These are phyloP conservation scores for Pavo muticus DNA, from an alignment of 2,113 vertebrate species.

Conservation along the genomic window DNA sequence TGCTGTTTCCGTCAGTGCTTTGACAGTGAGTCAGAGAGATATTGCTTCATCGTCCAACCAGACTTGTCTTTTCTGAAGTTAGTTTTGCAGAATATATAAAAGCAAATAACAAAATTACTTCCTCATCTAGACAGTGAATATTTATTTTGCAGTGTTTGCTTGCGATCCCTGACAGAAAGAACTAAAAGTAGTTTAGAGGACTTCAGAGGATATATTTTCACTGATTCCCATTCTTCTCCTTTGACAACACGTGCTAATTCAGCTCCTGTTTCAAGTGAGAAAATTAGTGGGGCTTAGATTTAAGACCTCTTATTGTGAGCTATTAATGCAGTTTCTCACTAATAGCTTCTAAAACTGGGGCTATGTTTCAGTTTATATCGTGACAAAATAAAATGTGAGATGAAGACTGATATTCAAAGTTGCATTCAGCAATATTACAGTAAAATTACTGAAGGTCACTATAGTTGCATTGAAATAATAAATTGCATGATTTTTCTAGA, in stretches of 20 bases:
- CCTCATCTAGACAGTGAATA: slow-evolving; percentile 32
- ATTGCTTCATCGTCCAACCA: background rate
- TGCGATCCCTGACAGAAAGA: background rate
- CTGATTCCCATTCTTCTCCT: slow-evolving; percentile 15
- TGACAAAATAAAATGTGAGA: background rate
- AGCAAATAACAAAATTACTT: slow-evolving; percentile 15
- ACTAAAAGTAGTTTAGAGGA: slow-evolving; percentile 13
- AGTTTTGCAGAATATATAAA: background rate
- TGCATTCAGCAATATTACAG: background rate
- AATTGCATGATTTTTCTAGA: background rate
- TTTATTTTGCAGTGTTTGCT: slow-evolving; percentile 24
- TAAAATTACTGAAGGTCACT: background rate
- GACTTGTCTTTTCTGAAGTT: background rate
- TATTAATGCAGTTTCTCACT: background rate
- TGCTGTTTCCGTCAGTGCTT: background rate
- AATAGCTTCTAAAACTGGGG: background rate
- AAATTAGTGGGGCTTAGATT: background rate
- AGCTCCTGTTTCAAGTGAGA: background rate
- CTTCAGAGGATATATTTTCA: background rate
- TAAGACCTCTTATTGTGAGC: background rate
- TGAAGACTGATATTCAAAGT: background rate
- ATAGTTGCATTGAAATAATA: background rate
- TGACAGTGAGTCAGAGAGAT: background rate
- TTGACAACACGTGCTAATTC: background rate
- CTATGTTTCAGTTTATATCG: background rate